Conservation (phyloP, 2,888 invertebrate species). For the Pilophorus perplexus region DNA sequence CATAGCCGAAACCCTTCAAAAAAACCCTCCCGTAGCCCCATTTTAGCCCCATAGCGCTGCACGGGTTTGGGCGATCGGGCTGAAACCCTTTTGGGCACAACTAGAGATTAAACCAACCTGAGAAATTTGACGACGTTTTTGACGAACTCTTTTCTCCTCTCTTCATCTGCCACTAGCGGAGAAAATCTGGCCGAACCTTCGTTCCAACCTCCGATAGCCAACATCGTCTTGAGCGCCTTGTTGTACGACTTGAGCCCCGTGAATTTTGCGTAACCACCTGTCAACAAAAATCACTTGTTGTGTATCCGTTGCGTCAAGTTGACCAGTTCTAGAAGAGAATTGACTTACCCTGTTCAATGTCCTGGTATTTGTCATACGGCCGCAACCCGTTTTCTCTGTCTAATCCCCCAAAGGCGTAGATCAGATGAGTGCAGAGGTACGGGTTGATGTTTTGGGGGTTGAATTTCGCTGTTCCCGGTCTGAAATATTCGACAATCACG, state of each 20-base stretch:
- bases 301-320: neutral
- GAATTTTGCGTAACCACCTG: conserved; percentile 92
- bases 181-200: conserved; percentile 86
- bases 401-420: conserved; percentile 91
- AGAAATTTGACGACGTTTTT: conserved; percentile 81
- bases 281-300: neutral
- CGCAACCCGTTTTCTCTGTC: conserved; percentile 87
- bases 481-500: no score
- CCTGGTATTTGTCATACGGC: conserved; percentile 93
- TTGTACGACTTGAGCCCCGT: conserved; percentile 90
- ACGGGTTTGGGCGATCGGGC: no score
- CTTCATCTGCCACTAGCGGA: conserved; percentile 77
- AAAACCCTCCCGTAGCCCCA: no score
- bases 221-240: conserved; percentile 82
- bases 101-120: conserved; percentile 55
- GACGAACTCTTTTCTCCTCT: conserved; percentile 74
- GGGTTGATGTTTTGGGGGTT: conserved; percentile 94
- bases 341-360: conserved; percentile 83
- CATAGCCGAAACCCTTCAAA: no score
- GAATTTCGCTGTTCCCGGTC: conserved; percentile 88
- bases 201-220: conserved; percentile 93
- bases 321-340: neutral
- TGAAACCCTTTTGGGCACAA: no score
- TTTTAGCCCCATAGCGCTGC: no score
- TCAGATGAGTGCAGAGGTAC: conserved; percentile 87